phyloP scores from a whole-genome alignment of 2,888 invertebrate species.

The Augochlorella aurata region DNA sequence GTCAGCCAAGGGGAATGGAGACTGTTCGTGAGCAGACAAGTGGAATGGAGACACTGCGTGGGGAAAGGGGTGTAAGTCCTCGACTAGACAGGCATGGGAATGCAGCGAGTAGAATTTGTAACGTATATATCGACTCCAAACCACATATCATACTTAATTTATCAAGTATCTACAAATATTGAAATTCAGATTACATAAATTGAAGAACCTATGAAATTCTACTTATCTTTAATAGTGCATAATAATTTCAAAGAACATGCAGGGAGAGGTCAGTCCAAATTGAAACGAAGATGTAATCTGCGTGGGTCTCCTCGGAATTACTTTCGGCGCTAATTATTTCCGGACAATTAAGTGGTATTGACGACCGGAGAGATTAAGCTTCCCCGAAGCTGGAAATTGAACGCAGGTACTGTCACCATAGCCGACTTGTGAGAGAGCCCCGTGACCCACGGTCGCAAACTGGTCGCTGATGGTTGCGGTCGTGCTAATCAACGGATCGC shows the following conservation, averaged over 20 bases:
- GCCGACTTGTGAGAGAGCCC: conserved; percentile 18
- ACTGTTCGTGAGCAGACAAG: conserved; percentile 12
- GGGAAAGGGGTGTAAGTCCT: background rate
- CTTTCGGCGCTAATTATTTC: conserved; percentile 72
- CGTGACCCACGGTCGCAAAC: conserved; percentile 51
- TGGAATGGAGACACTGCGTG: conserved; percentile 11
- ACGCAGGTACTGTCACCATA: conserved; percentile 42
- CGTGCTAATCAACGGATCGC: conserved; percentile 72
- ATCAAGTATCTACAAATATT: too few relatives aligned
- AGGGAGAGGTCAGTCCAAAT: background rate
- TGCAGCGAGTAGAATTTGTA: background rate
- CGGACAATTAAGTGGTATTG: conserved; percentile 74
- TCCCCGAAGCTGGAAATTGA: conserved; percentile 26
- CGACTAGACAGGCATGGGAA: background rate
- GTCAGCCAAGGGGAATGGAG: conserved; percentile 1
- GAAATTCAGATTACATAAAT: too few relatives aligned
- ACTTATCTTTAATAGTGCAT: too few relatives aligned
- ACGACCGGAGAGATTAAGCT: conserved; percentile 67
- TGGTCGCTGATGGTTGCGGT: conserved; percentile 48
- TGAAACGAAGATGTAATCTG: background rate
- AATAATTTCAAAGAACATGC: too few relatives aligned
- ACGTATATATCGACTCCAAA: background rate
- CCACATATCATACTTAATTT: too few relatives aligned
- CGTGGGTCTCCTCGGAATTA: background rate
- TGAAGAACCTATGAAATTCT: too few relatives aligned